These are phyloP conservation scores for Frankliniella intonsa DNA, from an alignment of 2,888 invertebrate genomes.

Conservation along the genomic window DNA sequence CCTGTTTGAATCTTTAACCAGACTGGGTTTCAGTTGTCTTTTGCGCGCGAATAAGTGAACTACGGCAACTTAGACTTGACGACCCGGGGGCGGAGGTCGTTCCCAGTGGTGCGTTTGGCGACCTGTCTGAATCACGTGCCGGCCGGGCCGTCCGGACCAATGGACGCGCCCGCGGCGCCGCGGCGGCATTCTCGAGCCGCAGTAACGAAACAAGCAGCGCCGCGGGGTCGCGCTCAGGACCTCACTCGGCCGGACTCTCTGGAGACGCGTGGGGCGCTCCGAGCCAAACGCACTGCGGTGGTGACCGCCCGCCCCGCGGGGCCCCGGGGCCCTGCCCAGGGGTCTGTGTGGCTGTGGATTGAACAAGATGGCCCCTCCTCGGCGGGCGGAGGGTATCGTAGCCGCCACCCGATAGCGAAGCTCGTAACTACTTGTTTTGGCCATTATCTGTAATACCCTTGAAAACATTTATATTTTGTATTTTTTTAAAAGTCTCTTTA, in stretches of 20 bases:
- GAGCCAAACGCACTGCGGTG: too few species aligned
- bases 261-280: too few species aligned
- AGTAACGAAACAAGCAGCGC: too few species aligned
- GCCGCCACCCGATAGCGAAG: background rate
- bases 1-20: conserved; percentile 20
- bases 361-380: background rate
- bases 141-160: too few species aligned
- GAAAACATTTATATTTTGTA: conserved; percentile 21
- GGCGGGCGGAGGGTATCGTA: background rate
- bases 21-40: conserved; percentile 13
- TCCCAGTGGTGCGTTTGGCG: too few species aligned
- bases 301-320: too few species aligned
- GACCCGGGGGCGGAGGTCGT: background rate
- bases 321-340: background rate
- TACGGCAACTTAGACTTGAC: background rate
- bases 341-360: conserved; percentile 4
- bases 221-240: too few species aligned
- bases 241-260: too few species aligned
- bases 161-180: too few species aligned
- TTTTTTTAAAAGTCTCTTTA: conserved; percentile 21
- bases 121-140: too few species aligned
- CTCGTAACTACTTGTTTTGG: background rate
- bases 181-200: too few species aligned
- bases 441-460: conserved; percentile 15
- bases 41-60: background rate